Evolutionary conservation across 2,888 invertebrate genomes (phyloP).

Genomic region (Drosophila hamatofila): DNA sequence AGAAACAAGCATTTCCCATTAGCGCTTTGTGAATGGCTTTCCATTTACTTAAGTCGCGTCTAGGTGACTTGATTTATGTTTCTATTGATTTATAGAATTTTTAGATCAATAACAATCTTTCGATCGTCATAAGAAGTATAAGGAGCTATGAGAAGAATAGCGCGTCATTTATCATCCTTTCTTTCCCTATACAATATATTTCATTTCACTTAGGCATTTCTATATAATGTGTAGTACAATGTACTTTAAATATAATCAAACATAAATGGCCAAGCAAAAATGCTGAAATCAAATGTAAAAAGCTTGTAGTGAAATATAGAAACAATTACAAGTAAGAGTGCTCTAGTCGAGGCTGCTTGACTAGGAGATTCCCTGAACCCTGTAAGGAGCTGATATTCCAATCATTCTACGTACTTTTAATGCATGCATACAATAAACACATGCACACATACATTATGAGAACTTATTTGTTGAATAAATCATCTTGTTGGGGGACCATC

Average conservation of each 20-base stretch:
- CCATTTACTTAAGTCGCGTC: not conserved
- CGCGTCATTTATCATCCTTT: not conserved
- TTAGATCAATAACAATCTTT: not conserved
- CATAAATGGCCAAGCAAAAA: not conserved
- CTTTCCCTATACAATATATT: not conserved
- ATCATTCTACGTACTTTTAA: too few relatives aligned
- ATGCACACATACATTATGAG: too few relatives aligned
- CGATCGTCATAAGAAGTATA: not conserved
- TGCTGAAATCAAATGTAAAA: slow-evolving; percentile 20
- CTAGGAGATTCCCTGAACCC: too few relatives aligned
- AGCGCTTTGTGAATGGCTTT: not conserved
- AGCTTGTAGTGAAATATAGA: slow-evolving; percentile 1
- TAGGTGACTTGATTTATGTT: not conserved
- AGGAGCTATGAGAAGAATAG: not conserved
- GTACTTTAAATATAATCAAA: not conserved
- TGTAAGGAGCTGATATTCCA: too few relatives aligned
- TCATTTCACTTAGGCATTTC: not conserved
- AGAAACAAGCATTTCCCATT: not conserved
- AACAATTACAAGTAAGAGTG: too few relatives aligned
- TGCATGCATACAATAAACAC: too few relatives aligned
- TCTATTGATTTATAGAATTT: not conserved
- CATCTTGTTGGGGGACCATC: too few relatives aligned
- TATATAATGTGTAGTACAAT: too few relatives aligned
- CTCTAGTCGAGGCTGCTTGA: too few relatives aligned
- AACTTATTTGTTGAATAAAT: too few relatives aligned